Evolutionary conservation across 1,140 invertebrate genomes (phyloP).

Genomic region (Euglossa dilemma): DNA sequence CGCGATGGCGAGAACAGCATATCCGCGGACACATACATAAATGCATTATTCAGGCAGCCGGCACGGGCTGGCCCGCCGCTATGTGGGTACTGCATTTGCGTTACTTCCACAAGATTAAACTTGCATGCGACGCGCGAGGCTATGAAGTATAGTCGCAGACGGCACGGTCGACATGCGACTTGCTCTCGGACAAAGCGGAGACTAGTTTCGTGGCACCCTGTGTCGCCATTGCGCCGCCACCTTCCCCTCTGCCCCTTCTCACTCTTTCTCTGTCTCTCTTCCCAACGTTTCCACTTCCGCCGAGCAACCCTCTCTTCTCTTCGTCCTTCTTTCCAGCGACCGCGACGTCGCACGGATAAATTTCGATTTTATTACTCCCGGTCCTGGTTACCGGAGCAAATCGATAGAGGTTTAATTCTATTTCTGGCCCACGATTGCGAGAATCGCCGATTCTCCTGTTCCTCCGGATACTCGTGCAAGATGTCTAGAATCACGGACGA

Average conservation of each 20-base stretch:
- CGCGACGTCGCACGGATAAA: slow-evolving; percentile 30
- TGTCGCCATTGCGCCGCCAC: not conserved
- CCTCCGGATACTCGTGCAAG: no score
- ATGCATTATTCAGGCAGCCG: slow-evolving; percentile 75
- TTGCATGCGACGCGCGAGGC: slow-evolving; percentile 75
- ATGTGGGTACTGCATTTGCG: slow-evolving; percentile 74
- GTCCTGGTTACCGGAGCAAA: no score
- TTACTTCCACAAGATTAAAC: slow-evolving; percentile 79
- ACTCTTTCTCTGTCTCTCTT: not conserved
- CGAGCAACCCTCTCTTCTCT: not conserved
- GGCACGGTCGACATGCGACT: slow-evolving; percentile 71
- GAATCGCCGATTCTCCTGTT: no score
- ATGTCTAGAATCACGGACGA: no score
- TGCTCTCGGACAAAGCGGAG: slow-evolving; percentile 72
- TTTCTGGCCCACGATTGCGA: no score
- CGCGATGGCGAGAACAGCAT: slow-evolving; percentile 64
- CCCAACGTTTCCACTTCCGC: not conserved
- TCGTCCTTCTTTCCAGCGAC: not conserved
- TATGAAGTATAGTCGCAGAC: slow-evolving; percentile 77
- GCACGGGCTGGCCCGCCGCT: slow-evolving; percentile 46
- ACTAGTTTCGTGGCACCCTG: slow-evolving; percentile 51
- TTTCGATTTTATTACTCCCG: slow-evolving; percentile 58
- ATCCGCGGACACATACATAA: slow-evolving; percentile 74
- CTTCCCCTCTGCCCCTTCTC: not conserved
- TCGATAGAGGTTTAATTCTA: no score